Base-by-base conservation (phyloP, 2,797 vertebrate species). In the Enteromius afrohamiltoni region DNA sequence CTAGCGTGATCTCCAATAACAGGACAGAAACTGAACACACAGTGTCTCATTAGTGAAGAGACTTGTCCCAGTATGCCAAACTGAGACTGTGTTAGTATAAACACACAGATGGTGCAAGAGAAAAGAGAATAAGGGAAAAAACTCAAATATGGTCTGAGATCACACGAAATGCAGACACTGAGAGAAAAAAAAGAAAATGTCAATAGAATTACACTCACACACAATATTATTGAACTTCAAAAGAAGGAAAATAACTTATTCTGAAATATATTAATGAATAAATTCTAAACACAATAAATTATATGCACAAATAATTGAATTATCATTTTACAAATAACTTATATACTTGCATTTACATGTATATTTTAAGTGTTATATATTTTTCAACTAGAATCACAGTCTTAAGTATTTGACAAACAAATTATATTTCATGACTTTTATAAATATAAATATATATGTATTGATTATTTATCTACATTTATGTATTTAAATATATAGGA, bases 81-180 rank as follows among this genome's bases (percentile, higher is more conserved):
- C 89, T 85, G 84, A 76, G 89, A 90, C 60, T 65, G 91, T 89
- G 88, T 89, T 87, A 92, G 88, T 91, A 91, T 92, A 93, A 93
- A 93, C 89, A 92, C 91, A 86, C 92, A 94, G 92, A 94, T 92
- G 92, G 92, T 78, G 81, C 87, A 88, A 91, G 88, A 91, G 89
- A 89, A 42, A 87, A 89, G 87, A 89, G 90, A 51, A 68, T 13
- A 6, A 64, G n/a, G n/a, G 21, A 71, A 26, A 73, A 74, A 58
- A 9, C 23, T 60, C 19, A 53, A 47, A 75, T 58, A 53, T 67
- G 77, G 80, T 37, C 6, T 16, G 65, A 78, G 51, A 64, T 76
- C 29, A 70, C 60, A 31, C 60, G 7, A 7, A 62, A 64, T 8
- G 26, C 26, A 64, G 60, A 64, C 26, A 7, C 26, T 8, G 26